Evolutionary conservation across 2,888 invertebrate genomes (phyloP), one percentile per base, ranked within the genome.

Genomic region (Cyaniris semiargus): DNA sequence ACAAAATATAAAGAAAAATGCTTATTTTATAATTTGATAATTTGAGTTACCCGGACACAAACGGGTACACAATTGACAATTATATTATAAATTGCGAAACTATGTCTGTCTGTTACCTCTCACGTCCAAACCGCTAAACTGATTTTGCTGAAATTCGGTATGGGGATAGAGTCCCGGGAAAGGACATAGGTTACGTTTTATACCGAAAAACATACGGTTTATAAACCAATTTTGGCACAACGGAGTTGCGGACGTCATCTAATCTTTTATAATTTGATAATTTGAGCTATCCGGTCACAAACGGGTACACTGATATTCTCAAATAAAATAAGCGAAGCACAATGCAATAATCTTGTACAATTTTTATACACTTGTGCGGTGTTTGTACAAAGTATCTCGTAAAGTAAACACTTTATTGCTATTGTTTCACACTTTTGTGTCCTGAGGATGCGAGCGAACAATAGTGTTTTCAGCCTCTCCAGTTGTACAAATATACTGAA

Each of bases 401-500:
- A 74, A 74, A 44, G 44, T 74, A 74, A 74, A 74, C 74, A 74
- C 48, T 53, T 7, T 48, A 53, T 74, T 74, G 53, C 74, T 48
- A 48, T 72, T 74, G 74, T 74, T 74, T 23, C 23, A 48, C 74
- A 48, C 53, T 66, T 27, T 66, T 27, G 18, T 66, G 31, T 34
- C 56, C 23, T 21, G 58, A 58, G 76, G 75, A 76, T 75, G 48
- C 34, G 78, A n/a, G 60, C 31, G 66, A 74, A 78, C 75, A 78
- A 78, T 77, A 70, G 70, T 21, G 87, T 87, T 86, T 91, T 89
- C 86, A 89, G 86, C 79, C 77, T 76, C 74, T 75, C 71, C 81
- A 93, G 81, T 86, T 93, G 92, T 87, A 81, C 83, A 93, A 91
- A 92, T 83, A 91, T 80, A 80, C 80, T 82, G 85, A 88, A 90